Evolutionary conservation across 2,888 invertebrate genomes (phyloP).

Genomic region (Aleiodes leptofemur): DNA sequence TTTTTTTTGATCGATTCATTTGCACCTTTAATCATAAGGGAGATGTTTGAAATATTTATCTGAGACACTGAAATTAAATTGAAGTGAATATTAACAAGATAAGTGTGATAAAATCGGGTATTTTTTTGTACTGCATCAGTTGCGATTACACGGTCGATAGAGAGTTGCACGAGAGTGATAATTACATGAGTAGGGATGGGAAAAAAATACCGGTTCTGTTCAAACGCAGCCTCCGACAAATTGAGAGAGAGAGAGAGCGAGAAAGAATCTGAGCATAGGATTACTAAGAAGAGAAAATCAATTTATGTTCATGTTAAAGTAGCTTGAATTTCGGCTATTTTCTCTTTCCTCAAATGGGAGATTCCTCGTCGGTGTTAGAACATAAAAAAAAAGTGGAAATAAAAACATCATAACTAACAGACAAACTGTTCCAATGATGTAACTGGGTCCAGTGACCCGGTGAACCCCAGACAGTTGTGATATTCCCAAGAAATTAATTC

Average conservation of each 20-base stretch:
- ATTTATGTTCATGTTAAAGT: no score
- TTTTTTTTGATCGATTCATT: slow-evolving; percentile 5
- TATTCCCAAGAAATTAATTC: no score
- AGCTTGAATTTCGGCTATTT: no score
- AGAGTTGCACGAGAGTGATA: neutral
- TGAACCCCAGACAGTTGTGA: no score
- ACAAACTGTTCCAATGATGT: no score
- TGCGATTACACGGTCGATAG: slow-evolving; percentile 4
- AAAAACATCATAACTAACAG: no score
- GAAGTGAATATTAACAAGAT: slow-evolving; percentile 26
- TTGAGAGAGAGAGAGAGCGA: neutral
- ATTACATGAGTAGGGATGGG: neutral
- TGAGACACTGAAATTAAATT: slow-evolving; percentile 13
- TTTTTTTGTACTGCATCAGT: slow-evolving; percentile 28
- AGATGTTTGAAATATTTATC: neutral
- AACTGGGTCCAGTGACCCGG: no score
- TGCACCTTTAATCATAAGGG: slow-evolving; percentile 16
- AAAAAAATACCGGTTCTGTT: slow-evolving; percentile 18
- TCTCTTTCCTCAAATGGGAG: no score
- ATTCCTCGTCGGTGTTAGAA: no score
- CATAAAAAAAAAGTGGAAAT: no score
- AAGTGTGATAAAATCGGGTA: slow-evolving; percentile 29
- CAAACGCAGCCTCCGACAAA: neutral
- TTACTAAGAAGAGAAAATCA: neutral
- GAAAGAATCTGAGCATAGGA: neutral